phyloP scores from a whole-genome alignment of 2,888 invertebrate species.

The Pharmacophagus antenor region DNA sequence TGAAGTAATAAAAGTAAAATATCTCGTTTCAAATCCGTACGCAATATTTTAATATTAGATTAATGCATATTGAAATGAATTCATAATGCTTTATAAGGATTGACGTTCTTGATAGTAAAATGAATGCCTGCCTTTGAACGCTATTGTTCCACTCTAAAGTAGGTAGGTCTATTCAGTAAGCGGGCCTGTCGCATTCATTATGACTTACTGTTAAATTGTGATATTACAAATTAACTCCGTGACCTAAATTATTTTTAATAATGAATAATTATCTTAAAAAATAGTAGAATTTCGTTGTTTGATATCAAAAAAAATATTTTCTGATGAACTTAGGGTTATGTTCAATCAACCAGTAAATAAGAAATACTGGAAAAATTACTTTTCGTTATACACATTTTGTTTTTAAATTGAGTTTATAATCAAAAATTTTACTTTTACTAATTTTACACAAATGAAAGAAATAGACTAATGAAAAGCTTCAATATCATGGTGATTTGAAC shows the following conservation, averaged over 20 bases:
- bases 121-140: slow-evolving; percentile 25
- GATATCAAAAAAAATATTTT: too few species aligned
- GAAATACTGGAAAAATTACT: too few species aligned
- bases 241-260: slow-evolving; percentile 16
- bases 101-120: slow-evolving; percentile 28
- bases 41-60: background rate
- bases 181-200: slow-evolving; percentile 28
- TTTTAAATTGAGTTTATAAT: too few species aligned
- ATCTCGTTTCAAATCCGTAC: background rate
- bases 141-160: slow-evolving; percentile 33
- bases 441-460: too few species aligned
- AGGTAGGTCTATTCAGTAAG: slow-evolving; percentile 32
- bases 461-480: too few species aligned
- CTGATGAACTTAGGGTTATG: too few species aligned
- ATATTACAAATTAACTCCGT: slow-evolving; percentile 24
- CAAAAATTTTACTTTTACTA: too few species aligned
- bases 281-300: too few species aligned
- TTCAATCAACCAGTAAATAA: too few species aligned
- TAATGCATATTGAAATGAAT: slow-evolving; percentile 18
- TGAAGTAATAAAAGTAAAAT: background rate
- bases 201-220: slow-evolving; percentile 24
- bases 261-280: background rate
- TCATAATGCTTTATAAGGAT: slow-evolving; percentile 25
- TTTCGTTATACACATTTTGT: too few species aligned
- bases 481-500: too few species aligned